Conservation (phyloP, 2,888 invertebrate species). For the Nasonovia ribisnigri region DNA sequence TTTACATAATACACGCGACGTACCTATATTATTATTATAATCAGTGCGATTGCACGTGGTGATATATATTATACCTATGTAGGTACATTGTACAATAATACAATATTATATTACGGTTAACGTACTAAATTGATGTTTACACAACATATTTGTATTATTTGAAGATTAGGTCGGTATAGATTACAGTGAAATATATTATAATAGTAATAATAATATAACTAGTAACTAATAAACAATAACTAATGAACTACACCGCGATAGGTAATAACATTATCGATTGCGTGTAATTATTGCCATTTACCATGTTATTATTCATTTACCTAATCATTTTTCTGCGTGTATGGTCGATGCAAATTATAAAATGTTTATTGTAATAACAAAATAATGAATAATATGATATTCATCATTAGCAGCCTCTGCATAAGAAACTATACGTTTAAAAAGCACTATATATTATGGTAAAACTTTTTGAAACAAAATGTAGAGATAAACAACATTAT, state of each 20-base stretch:
- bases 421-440: background rate
- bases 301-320: background rate
- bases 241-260: background rate
- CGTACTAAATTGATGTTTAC: background rate
- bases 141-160: background rate
- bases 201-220: background rate
- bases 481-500: background rate
- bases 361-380: background rate
- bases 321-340: background rate
- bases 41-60: background rate
- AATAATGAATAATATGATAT: background rate
- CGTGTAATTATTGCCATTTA: background rate
- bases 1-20: background rate
- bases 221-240: slow-evolving; percentile 9
- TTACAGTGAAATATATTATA: background rate
- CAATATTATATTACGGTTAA: background rate
- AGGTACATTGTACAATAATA: background rate
- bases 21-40: background rate
- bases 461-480: background rate
- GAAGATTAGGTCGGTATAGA: background rate
- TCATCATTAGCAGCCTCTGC: background rate
- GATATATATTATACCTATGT: background rate
- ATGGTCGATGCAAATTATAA: background rate
- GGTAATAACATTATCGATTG: background rate
- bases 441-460: background rate